Percentiles rank a stretch among this genome's conserved stretches.
Conservation (phyloP, 1,140 invertebrate species). For the Trichonephila inaurata region DNA sequence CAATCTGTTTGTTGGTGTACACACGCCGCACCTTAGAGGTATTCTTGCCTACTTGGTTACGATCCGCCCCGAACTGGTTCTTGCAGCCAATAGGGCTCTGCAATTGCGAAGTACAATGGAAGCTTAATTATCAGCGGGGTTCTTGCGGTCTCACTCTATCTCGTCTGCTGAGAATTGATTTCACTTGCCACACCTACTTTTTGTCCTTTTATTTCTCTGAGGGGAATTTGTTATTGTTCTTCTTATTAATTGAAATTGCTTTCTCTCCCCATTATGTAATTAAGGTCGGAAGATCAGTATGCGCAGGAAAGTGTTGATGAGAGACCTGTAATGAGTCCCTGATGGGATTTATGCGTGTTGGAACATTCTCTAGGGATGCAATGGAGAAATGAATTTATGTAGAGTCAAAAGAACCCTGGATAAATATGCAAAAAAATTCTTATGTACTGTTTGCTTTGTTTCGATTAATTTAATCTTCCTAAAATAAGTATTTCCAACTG, state of each 20-base stretch:
- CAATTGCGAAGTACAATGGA: conserved; percentile 56
- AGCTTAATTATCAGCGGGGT: conserved; percentile 60
- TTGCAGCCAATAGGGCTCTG: conserved; percentile 59
- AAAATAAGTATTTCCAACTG: no score
- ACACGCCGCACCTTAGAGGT: conserved; percentile 45
- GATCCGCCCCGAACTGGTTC: conserved; percentile 69
- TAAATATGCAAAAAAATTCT: no score
- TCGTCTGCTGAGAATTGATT: conserved; percentile 66
- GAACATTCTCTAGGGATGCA: no score
- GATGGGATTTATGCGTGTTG: background rate
- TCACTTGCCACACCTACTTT: conserved; percentile 63
- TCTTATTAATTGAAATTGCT: conserved; percentile 65
- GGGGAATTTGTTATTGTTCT: conserved; percentile 35
- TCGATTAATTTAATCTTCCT: no score
- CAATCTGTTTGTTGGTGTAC: conserved; percentile 56
- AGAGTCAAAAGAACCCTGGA: no score
- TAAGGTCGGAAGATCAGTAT: conserved; percentile 9
- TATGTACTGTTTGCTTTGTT: no score
- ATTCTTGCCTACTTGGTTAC: conserved; percentile 55
- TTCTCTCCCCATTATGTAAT: conserved; percentile 61
- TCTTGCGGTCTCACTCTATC: conserved; percentile 24
- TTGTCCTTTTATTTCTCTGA: conserved; percentile 42
- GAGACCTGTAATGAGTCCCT: background rate
- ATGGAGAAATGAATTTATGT: no score
- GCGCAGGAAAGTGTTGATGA: conserved; percentile 44